phyloP scores from a whole-genome alignment of 2,888 invertebrate genomes.

The Muscina levida region DNA sequence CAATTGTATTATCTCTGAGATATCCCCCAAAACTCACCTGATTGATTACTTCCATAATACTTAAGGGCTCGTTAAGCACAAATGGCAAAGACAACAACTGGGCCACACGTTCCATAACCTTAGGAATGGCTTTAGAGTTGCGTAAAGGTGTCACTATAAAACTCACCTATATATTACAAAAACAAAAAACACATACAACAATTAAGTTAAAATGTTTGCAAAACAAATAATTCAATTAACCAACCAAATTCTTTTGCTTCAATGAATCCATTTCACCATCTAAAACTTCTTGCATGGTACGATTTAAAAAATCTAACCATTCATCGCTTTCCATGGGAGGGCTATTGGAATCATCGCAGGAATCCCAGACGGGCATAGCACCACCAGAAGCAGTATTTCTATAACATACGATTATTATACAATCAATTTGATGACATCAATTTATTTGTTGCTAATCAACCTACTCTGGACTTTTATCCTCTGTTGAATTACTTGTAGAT shows the following conservation, averaged over 20 bases:
- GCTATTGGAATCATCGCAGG: constrained; percentile 81
- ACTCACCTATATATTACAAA: constrained; percentile 81
- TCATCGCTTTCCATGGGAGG: constrained; percentile 91
- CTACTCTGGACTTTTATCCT: constrained; percentile 76
- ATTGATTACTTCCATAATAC: constrained; percentile 80
- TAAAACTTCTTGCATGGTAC: constrained; percentile 90
- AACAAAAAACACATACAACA: neutral
- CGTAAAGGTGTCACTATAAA: constrained; percentile 84
- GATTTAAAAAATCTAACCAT: constrained; percentile 91
- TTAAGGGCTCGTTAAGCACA: constrained; percentile 80
- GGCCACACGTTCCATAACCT: constrained; percentile 84
- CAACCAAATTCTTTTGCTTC: constrained; percentile 85
- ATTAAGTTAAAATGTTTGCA: neutral
- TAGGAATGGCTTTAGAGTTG: constrained; percentile 83
- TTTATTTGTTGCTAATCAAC: too few species aligned
- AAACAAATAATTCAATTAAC: constrained; percentile 52
- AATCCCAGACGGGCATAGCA: constrained; percentile 79
- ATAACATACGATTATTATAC: constrained; percentile 10
- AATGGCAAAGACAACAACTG: constrained; percentile 85
- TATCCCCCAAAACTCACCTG: too few species aligned
- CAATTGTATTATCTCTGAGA: too few species aligned
- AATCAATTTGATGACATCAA: neutral
- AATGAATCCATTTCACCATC: constrained; percentile 89
- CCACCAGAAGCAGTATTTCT: constrained; percentile 77
- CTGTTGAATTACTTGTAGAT: constrained; percentile 73